A percentile compares a stretch with the other conserved stretches of the same genome.
Conservation (phyloP, 1,140 invertebrate genomes). For the Ephestia elutella region DNA sequence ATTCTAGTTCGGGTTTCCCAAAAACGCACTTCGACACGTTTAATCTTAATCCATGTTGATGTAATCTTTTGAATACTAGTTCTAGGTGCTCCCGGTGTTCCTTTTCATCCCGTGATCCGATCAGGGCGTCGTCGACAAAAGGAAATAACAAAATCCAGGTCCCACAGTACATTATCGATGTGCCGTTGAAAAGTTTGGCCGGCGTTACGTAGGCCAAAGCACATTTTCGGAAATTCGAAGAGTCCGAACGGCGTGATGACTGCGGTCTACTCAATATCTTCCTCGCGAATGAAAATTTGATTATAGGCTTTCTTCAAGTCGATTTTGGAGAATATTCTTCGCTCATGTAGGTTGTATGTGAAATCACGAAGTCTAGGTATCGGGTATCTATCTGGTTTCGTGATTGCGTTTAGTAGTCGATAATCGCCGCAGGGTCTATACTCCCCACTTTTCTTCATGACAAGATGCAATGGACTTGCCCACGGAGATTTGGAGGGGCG, state of each 20-base stretch:
- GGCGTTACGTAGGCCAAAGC: conserved; percentile 22
- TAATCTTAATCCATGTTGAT: background rate
- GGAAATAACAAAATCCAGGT: conserved; percentile 14
- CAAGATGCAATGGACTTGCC: too few relatives aligned
- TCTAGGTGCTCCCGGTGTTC: conserved; percentile 13
- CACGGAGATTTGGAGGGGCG: too few relatives aligned
- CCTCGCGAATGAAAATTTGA: background rate
- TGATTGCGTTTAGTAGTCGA: conserved; percentile 20
- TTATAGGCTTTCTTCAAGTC: background rate
- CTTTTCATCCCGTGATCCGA: conserved; percentile 9
- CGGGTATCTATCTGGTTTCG: background rate
- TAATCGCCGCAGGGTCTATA: conserved; percentile 18
- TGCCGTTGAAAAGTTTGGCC: conserved; percentile 23
- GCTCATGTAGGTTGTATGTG: background rate
- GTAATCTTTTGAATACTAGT: too few relatives aligned
- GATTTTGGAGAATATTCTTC: background rate
- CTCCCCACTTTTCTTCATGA: too few relatives aligned
- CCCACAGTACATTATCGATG: conserved; percentile 13
- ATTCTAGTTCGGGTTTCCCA: too few relatives aligned
- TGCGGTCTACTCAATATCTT: conserved; percentile 21
- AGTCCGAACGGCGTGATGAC: too few relatives aligned
- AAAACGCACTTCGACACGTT: too few relatives aligned
- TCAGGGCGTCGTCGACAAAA: conserved; percentile 17
- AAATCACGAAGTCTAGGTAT: conserved; percentile 2
- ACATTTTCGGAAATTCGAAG: conserved; percentile 23